phyloP scores from a whole-genome alignment of 2,113 vertebrate species.

The Peucedramus taeniatus region DNA sequence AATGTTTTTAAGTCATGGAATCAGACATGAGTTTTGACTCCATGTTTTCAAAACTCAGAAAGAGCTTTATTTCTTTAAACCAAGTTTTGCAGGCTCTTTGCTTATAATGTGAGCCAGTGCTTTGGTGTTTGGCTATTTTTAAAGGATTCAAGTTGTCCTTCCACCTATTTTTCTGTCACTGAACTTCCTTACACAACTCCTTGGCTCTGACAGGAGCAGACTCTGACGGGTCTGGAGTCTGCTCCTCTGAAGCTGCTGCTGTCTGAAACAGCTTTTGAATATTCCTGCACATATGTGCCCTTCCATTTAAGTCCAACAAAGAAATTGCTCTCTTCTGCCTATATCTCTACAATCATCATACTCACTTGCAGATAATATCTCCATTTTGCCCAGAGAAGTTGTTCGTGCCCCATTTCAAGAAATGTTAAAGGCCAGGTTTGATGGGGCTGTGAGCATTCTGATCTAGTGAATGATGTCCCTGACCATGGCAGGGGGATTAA shows the following conservation, averaged over 20 bases:
- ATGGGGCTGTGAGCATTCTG: background rate
- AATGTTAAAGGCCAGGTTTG: background rate
- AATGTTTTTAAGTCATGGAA: background rate
- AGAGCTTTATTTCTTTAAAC: background rate
- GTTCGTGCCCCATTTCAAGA: background rate
- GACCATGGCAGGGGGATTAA: no score
- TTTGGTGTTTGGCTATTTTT: background rate
- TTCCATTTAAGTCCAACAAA: background rate
- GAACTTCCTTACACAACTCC: background rate
- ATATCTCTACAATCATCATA: background rate
- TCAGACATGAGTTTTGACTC: background rate
- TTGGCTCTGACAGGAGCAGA: background rate
- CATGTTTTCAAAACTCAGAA: background rate
- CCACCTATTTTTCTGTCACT: background rate
- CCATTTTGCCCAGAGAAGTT: background rate
- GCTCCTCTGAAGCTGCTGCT: background rate
- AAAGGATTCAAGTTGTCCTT: background rate
- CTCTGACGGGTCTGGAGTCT: background rate
- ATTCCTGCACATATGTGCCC: background rate
- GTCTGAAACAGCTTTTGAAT: background rate
- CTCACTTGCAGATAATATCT: background rate
- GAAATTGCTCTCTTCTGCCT: background rate
- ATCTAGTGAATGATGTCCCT: background rate
- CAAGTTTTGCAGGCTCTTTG: background rate
- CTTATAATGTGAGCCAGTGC: background rate